Conservation (phyloP, 1,140 invertebrate species). For the Atta cephalotes region DNA sequence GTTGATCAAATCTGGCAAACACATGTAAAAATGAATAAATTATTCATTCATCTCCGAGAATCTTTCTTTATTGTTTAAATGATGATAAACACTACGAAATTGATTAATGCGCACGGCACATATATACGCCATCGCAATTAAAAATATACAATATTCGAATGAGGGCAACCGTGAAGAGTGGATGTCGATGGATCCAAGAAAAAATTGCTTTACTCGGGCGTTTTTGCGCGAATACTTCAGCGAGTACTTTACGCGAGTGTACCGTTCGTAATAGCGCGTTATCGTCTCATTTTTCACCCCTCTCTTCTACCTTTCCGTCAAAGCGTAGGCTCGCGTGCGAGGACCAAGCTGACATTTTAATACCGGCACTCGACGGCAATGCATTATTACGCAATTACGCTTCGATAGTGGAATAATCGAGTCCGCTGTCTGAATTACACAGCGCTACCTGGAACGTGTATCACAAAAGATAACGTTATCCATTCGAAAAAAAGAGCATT, state of each 20-base stretch:
- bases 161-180: constrained; percentile 24
- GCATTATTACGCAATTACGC: constrained; percentile 66
- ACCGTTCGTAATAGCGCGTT: constrained; percentile 3
- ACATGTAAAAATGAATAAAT: constrained; percentile 10
- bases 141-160: constrained; percentile 25
- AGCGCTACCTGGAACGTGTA: constrained; percentile 33
- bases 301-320: not conserved
- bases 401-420: constrained; percentile 66
- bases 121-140: not conserved
- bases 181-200: constrained; percentile 8
- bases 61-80: constrained; percentile 25
- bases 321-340: constrained; percentile 20
- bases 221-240: constrained; percentile 10
- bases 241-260: constrained; percentile 1
- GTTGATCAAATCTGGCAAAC: constrained; percentile 10
- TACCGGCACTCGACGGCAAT: constrained; percentile 39
- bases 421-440: constrained; percentile 46
- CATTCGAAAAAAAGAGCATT: constrained; percentile 35
- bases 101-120: constrained; percentile 41
- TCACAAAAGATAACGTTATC: constrained; percentile 64
- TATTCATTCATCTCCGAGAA: constrained; percentile 25
- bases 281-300: constrained; percentile 8
- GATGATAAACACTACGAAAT: constrained; percentile 30
- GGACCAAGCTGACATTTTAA: constrained; percentile 46
- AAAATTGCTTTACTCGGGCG: constrained; percentile 19